Conservation (phyloP, 2,797 vertebrate genomes). For the Halcyon smyrnensis region DNA sequence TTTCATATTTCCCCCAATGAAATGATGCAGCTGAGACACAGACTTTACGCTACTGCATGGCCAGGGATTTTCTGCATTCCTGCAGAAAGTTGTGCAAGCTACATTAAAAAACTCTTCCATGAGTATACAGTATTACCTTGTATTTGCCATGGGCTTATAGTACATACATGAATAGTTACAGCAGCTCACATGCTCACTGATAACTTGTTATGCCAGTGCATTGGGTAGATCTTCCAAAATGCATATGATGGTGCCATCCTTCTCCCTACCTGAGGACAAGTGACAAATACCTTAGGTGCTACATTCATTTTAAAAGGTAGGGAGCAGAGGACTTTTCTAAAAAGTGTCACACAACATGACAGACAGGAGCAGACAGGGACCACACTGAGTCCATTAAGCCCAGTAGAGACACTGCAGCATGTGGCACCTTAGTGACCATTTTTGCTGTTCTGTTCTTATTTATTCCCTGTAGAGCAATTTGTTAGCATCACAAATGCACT, state of each 20-base stretch:
- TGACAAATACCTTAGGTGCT: not conserved
- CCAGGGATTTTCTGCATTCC: not conserved
- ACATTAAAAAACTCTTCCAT: not conserved
- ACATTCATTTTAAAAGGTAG: not conserved
- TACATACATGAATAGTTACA: rapidly evolving
- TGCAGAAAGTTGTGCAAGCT: not conserved
- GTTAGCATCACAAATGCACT: not conserved
- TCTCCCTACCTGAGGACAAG: not conserved
- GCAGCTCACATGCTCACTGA: not conserved
- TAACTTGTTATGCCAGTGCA: not conserved
- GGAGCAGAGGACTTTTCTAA: not conserved
- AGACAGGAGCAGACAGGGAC: not conserved
- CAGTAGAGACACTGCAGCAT: not conserved
- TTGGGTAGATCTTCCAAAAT: not conserved
- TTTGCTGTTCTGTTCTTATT: not conserved
- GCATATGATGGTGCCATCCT: not conserved
- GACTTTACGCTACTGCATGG: not conserved
- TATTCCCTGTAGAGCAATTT: not conserved
- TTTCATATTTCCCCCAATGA: no score
- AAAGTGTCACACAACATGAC: not conserved
- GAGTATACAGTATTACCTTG: not conserved
- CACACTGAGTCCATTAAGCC: not conserved
- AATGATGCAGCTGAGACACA: not conserved
- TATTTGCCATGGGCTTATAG: not conserved
- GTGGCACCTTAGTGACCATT: not conserved